Percentiles rank a stretch among this genome's conserved stretches.
phyloP scores from a whole-genome alignment of 2,113 vertebrate genomes.

The Rutilus rutilus region DNA sequence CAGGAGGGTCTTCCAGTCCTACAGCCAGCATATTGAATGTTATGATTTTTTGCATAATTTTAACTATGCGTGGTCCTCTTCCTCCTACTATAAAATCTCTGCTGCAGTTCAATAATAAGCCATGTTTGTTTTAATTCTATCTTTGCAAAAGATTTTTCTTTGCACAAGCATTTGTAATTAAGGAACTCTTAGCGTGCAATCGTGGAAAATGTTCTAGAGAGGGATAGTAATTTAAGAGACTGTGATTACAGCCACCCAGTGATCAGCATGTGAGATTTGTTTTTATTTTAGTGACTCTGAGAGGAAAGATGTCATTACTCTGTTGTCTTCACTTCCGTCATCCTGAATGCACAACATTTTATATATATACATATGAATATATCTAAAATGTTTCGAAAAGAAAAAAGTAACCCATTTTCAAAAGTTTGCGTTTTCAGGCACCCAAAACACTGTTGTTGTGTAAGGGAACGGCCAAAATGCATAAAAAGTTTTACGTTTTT shows the following conservation, averaged over 20 bases:
- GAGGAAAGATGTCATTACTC: conserved; percentile 50
- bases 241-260: conserved; percentile 36
- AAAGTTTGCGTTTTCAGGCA: too few species aligned
- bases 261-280: conserved; percentile 54
- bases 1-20: background rate
- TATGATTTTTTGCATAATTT: background rate
- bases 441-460: too few species aligned
- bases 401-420: too few species aligned
- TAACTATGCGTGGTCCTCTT: background rate
- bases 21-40: background rate
- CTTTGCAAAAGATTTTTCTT: background rate
- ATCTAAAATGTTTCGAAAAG: background rate
- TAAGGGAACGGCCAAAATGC: too few species aligned
- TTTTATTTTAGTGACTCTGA: conserved; percentile 53
- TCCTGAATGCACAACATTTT: background rate
- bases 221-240: conserved; percentile 39
- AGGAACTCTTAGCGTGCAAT: conserved; percentile 31
- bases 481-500: too few species aligned
- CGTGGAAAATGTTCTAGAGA: conserved; percentile 12
- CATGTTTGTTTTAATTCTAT: background rate
- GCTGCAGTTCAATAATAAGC: background rate
- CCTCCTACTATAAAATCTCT: background rate
- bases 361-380: background rate
- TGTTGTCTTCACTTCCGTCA: conserved; percentile 29
- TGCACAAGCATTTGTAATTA: conserved; percentile 46